Percentiles rank a stretch among this genome's conserved stretches.
Conservation (phyloP, 37 sponge, comb jelly and placozoan genomes). For the Halichondria panicea region DNA sequence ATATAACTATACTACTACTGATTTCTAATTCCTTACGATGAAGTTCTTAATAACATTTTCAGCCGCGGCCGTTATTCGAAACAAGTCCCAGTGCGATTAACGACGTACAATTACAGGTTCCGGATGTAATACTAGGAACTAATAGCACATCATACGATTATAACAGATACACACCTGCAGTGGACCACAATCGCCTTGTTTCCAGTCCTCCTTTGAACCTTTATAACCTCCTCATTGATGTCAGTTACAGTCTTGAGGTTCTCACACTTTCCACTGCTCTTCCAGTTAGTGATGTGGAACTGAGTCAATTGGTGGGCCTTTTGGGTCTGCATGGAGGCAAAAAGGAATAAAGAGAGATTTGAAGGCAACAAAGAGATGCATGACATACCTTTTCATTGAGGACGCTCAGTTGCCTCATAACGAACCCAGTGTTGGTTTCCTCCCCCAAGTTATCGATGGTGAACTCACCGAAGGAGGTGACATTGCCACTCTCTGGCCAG, state of each 20-base stretch:
- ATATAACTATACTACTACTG: no score
- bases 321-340: constrained; percentile 7
- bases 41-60: no score
- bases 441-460: no score
- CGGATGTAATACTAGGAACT: neutral
- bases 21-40: no score
- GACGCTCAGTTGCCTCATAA: no score
- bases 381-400: neutral
- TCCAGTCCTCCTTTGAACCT: constrained; percentile 69
- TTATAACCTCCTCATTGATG: constrained; percentile 62
- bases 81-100: no score
- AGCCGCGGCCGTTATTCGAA: no score
- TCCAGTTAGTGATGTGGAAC: constrained; percentile 78
- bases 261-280: constrained; percentile 39
- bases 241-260: constrained; percentile 57
- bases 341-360: neutral
- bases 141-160: neutral
- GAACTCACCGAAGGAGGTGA: no score
- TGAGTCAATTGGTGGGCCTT: constrained; percentile 64
- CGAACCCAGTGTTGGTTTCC: no score
- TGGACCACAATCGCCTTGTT: constrained; percentile 79
- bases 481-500: no score
- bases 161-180: constrained; percentile 68
- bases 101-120: neutral
- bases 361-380: neutral